Evolutionary conservation across 2,113 vertebrate genomes (phyloP), one percentile per base, ranked within the genome.

Genomic region (Aegithalos caudatus): DNA sequence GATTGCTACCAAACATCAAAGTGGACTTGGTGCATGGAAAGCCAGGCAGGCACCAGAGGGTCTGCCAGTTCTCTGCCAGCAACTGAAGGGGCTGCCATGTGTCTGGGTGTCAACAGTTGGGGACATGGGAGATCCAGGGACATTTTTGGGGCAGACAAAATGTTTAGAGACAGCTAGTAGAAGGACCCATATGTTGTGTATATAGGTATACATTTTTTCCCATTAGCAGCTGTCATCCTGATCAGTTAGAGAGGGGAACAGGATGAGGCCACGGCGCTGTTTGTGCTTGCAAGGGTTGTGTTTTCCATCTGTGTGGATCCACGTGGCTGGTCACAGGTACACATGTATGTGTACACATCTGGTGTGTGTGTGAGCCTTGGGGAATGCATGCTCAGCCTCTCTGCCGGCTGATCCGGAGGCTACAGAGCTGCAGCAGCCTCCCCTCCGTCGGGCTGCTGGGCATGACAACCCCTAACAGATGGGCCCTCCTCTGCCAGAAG

Each of bases 271-370:
- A 18, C 1, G 1, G 56, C 31, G 7, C 29, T 64, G 27, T 40
- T 67, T 64, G 16, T 74, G n/a, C 45, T 60, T 89, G 42, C 13
- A 9, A 81, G 35, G n/a, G 23, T 6, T 64, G 67, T 70, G 22
- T 67, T 94, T 81, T 84, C 67, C 58, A 33, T 54, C 81, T 18
- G 25, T 53, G 44, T 45, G 29, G 40, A 24, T 42, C 8, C 50
- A 4, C 3, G 17, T 60, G 67, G 60, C 31, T 4, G 9, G 40
- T 8, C 38, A 60, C 35, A 74, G 65, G 51, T 77, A 20, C 31
- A 4, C 20, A 27, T 2, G 21, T 28, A 5, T 0, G 6, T 33
- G 12, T 9, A 4, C 16, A 14, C 0, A 4, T 14, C 7, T 10
- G 45, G 33, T 6, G 44, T 14, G 53, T 4, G n/a, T 16, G 25